These are phyloP conservation scores for Dione vanillae DNA, from an alignment of 2,888 invertebrate species.

Conservation along the genomic window DNA sequence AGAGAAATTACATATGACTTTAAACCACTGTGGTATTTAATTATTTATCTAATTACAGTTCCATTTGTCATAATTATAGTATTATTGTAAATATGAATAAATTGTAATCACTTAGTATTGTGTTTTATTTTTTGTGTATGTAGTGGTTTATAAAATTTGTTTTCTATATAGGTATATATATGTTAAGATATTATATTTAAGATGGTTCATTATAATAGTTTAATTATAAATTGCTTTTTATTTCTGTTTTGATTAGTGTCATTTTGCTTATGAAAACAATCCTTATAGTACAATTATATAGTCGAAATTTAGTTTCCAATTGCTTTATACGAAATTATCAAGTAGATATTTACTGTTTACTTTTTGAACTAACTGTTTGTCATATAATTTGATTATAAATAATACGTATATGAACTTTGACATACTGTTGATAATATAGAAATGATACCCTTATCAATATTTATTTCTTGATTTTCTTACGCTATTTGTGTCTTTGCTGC, in stretches of 20 bases:
- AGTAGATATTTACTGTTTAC: not conserved
- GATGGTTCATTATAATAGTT: no score
- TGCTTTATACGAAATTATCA: no score
- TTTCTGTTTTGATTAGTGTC: no score
- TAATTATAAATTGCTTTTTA: no score
- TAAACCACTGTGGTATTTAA: constrained; percentile 3
- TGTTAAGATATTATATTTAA: not conserved
- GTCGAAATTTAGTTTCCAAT: no score
- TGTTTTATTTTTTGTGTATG: constrained; percentile 16
- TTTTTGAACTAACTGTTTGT: not conserved
- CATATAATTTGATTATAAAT: constrained; percentile 30
- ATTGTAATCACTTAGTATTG: not conserved
- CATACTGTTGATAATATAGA: constrained; percentile 33
- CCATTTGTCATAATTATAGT: not conserved
- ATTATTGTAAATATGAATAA: constrained; percentile 35
- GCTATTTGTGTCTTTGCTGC: constrained; percentile 24
- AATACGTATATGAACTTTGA: constrained; percentile 36
- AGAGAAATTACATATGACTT: not conserved
- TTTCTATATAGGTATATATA: not conserved
- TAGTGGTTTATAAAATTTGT: not conserved
- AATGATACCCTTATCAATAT: constrained; percentile 38
- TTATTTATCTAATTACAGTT: constrained; percentile 8
- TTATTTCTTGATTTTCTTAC: constrained; percentile 34
- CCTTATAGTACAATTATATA: no score
- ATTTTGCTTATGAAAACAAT: no score